Conservation (phyloP, 1,140 invertebrate species). For the Diploscapter pachys region DNA sequence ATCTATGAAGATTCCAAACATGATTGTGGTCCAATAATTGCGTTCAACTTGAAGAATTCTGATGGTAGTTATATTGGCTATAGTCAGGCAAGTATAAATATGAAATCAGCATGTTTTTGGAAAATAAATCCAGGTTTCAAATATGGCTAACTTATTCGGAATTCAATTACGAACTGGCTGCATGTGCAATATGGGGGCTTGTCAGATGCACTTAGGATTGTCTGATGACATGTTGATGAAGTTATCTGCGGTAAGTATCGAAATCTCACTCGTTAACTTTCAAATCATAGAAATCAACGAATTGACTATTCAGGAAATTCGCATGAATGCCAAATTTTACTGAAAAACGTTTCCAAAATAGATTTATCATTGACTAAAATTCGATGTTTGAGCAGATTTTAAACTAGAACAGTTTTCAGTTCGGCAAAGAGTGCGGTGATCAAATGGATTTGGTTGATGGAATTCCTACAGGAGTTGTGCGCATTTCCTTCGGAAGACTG, state of each 20-base stretch:
- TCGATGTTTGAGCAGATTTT: constrained; percentile 6
- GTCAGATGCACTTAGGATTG: constrained; percentile 76
- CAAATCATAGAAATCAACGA: constrained; percentile 9
- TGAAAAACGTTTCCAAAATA: background rate
- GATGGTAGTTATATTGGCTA: constrained; percentile 80
- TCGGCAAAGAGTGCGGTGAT: constrained; percentile 88
- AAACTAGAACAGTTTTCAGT: constrained; percentile 62
- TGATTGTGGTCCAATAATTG: constrained; percentile 73
- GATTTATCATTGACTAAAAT: background rate
- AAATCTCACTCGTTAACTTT: constrained; percentile 6
- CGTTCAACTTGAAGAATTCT: constrained; percentile 79
- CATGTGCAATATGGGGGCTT: constrained; percentile 93
- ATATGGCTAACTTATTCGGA: constrained; percentile 79
- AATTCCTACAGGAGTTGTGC: constrained; percentile 81
- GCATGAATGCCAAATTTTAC: constrained; percentile 11
- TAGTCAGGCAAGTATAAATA: constrained; percentile 69
- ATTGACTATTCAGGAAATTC: constrained; percentile 2
- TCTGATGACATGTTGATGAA: constrained; percentile 70
- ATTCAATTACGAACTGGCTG: constrained; percentile 86
- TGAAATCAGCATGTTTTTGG: constrained; percentile 35
- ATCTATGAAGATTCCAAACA: constrained; percentile 69
- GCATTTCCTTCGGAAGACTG: constrained; percentile 90
- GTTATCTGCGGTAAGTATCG: constrained; percentile 70
- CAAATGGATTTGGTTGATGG: constrained; percentile 81
- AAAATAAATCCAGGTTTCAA: constrained; percentile 70